A percentile compares a stretch with the other conserved stretches of the same genome.
phyloP scores from a whole-genome alignment of 2,888 invertebrate species.

The Leptinotarsa rubiginosa region DNA sequence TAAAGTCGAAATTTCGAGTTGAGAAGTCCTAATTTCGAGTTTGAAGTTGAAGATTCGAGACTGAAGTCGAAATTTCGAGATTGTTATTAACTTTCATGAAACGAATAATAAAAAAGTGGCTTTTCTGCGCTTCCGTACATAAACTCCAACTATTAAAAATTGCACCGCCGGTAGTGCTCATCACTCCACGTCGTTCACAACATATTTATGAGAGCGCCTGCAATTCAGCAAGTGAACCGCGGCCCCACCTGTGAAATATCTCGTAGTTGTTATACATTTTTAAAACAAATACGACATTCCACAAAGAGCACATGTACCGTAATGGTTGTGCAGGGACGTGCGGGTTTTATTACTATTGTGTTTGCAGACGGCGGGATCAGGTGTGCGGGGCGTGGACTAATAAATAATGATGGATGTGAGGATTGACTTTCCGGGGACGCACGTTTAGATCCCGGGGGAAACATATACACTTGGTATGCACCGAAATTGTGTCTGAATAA shows the following conservation, averaged over 20 bases:
- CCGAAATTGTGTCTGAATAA: neutral
- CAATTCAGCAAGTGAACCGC: conserved; percentile 32
- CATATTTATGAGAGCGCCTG: conserved; percentile 38
- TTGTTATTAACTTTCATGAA: no score
- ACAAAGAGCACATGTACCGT: conserved; percentile 57
- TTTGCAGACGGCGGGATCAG: conserved; percentile 52
- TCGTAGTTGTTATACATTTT: conserved; percentile 55
- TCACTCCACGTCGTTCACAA: conserved; percentile 24
- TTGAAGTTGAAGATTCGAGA: no score
- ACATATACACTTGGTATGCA: conserved; percentile 8
- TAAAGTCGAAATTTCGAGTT: no score
- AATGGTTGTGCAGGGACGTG: conserved; percentile 57
- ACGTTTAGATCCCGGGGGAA: conserved; percentile 3
- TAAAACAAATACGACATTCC: conserved; percentile 59
- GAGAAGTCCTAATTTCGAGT: no score
- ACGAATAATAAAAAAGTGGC: no score
- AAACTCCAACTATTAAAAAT: no score
- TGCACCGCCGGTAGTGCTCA: neutral
- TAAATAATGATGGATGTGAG: conserved; percentile 53
- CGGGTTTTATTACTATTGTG: conserved; percentile 61
- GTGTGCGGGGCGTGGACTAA: conserved; percentile 46
- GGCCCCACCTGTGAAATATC: conserved; percentile 42
- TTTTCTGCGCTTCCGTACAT: no score
- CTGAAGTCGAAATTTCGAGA: no score
- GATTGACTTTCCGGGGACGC: neutral